phyloP scores from a whole-genome alignment of 2,888 invertebrate species.

The Cremastinae sp. region DNA sequence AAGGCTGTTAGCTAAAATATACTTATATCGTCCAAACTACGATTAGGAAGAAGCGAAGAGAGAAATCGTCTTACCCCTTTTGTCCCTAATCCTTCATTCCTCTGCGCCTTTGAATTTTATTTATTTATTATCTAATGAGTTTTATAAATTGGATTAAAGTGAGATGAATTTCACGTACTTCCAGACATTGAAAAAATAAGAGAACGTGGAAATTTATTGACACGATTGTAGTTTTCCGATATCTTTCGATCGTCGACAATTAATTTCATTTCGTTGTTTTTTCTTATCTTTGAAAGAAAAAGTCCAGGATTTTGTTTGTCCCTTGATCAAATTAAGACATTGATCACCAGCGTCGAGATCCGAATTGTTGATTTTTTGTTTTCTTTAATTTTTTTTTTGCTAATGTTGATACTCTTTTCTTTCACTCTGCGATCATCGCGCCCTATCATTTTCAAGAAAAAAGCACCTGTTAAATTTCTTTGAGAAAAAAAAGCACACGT shows the following conservation, averaged over 20 bases:
- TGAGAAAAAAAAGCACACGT: conserved; percentile 17
- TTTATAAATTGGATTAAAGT: conserved; percentile 65
- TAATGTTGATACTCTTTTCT: background rate
- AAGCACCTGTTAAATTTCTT: background rate
- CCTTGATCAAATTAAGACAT: conserved; percentile 71
- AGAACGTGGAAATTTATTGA: background rate
- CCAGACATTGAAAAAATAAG: no score
- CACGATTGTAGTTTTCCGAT: no score
- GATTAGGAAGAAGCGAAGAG: conserved; percentile 41
- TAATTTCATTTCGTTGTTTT: no score
- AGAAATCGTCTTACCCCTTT: background rate
- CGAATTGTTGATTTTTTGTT: conserved; percentile 41
- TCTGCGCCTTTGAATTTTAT: conserved; percentile 46
- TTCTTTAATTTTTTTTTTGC: conserved; percentile 6
- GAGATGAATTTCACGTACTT: conserved; percentile 53
- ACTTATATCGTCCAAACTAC: conserved; percentile 57
- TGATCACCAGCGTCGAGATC: conserved; percentile 66
- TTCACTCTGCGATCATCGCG: background rate
- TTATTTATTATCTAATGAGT: conserved; percentile 67
- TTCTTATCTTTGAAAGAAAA: no score
- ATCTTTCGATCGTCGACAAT: no score
- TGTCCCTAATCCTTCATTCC: conserved; percentile 8
- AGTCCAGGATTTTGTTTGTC: conserved; percentile 32
- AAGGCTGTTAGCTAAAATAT: conserved; percentile 59
- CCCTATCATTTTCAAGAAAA: background rate